A percentile compares a stretch with the other conserved stretches of the same genome.
phyloP scores from a whole-genome alignment of 1,140 invertebrate species.

The Dreissena rostriformis region DNA sequence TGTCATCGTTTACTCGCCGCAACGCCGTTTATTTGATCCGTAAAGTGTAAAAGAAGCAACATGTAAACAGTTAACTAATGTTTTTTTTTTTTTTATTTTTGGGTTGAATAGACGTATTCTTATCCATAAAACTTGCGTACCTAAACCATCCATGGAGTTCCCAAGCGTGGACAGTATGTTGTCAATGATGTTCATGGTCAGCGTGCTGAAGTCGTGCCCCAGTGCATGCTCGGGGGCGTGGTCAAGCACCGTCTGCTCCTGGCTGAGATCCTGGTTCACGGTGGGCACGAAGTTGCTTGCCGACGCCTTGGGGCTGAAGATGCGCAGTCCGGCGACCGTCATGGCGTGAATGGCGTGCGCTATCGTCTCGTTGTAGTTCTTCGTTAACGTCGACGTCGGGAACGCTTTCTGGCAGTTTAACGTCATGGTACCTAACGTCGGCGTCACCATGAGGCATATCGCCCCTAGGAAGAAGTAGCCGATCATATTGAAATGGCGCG shows the following conservation, averaged over 20 bases:
- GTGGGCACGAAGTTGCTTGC: slow-evolving; percentile 68
- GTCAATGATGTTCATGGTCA: slow-evolving; percentile 71
- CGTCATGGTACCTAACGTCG: background rate
- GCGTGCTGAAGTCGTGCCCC: slow-evolving; percentile 62
- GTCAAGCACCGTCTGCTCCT: slow-evolving; percentile 60
- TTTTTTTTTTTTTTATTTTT: too few relatives aligned
- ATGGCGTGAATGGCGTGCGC: slow-evolving; percentile 75
- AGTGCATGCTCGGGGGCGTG: slow-evolving; percentile 63
- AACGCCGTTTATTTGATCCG: too few relatives aligned
- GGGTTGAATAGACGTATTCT: too few relatives aligned
- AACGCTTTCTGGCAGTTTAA: slow-evolving; percentile 55
- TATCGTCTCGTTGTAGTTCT: slow-evolving; percentile 72
- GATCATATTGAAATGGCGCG: too few relatives aligned
- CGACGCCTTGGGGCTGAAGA: slow-evolving; percentile 66
- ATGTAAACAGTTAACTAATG: too few relatives aligned
- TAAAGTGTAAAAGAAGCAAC: too few relatives aligned
- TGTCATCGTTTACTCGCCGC: too few relatives aligned
- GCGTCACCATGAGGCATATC: too few relatives aligned
- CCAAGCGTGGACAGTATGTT: slow-evolving; percentile 69
- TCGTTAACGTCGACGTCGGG: slow-evolving; percentile 55
- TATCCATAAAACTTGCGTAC: background rate
- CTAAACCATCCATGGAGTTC: slow-evolving; percentile 69
- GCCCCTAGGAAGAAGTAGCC: too few relatives aligned
- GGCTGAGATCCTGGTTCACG: slow-evolving; percentile 68
- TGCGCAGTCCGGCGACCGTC: slow-evolving; percentile 67